Evolutionary conservation across 2,113 vertebrate genomes (phyloP), one percentile per base, ranked within the genome.

Genomic region (Puntigrus tetrazona): DNA sequence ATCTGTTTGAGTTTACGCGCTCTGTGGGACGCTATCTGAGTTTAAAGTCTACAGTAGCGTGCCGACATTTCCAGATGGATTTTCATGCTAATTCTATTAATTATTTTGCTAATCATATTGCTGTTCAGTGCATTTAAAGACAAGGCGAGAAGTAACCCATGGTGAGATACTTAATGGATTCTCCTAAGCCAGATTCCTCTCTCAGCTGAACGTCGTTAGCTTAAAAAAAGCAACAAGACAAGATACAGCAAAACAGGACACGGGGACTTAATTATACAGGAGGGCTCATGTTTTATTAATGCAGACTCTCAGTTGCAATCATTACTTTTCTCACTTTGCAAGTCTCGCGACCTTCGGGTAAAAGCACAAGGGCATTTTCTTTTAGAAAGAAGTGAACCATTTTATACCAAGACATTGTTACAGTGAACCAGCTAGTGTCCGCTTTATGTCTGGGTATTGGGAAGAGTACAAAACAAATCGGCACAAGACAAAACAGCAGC

Each of bases 381-480:
- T n/a, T 78, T 83, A 5, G 29, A 79, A 84, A 86, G 87, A 90
- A 88, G 89, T 91, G 89, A 91, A 91, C 85, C 90, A 89, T 91
- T 89, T 87, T 85, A 88, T 91, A 87, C 91, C 92, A 94, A 91
- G 93, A 93, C 89, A 93, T 86, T 91, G 73, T 86, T 88, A 90
- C 63, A 90, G 85, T 83, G 86, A 86, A 85, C 83, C 65, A 74
- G 67, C 41, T 43, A 80, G 57, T 70, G 82, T 74, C 84, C 78
- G 65, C 80, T 83, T 82, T 43, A 84, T 83, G 84, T 87, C 88
- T 86, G 78, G 86, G 81, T 87, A 27, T 83, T 80, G 55, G 47
- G 59, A 38, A 69, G 14, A 70, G 65, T 27, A 84, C 45, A n/a
- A 63, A 65, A 82, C 34, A 84, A 85, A 82, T 88, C 91, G 70